These are phyloP conservation scores for Stenopsyche tienmushanensis DNA, from an alignment of 1,140 invertebrate genomes.

Conservation along the genomic window DNA sequence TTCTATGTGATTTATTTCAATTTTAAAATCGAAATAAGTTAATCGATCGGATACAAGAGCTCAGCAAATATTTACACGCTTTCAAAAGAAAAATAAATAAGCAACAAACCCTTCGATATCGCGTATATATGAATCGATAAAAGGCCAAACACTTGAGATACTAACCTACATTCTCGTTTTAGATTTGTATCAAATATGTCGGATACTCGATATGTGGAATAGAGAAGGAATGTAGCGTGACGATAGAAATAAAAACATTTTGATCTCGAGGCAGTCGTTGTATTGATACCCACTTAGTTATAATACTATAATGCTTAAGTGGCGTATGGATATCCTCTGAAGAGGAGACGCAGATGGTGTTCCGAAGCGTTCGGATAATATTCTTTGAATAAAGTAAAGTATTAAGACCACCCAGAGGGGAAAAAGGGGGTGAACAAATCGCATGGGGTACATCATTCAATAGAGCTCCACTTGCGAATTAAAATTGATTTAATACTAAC, in stretches of 20 bases:
- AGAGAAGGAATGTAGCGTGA: too few species aligned
- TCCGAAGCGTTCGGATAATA: constrained; percentile 28
- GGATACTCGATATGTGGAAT: too few species aligned
- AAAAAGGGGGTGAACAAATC: constrained; percentile 26
- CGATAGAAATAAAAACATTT: background rate
- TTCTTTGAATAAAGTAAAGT: constrained; percentile 33
- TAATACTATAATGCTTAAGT: constrained; percentile 26
- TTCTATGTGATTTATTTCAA: too few species aligned
- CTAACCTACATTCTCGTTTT: too few species aligned
- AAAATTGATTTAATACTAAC: constrained; percentile 7
- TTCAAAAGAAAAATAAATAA: too few species aligned
- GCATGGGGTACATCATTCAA: background rate
- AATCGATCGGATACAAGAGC: too few species aligned
- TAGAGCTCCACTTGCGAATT: background rate
- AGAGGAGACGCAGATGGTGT: constrained; percentile 29
- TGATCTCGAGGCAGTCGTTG: background rate
- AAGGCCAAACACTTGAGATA: too few species aligned
- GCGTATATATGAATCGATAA: too few species aligned
- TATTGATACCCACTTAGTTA: constrained; percentile 25
- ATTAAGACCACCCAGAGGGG: constrained; percentile 24
- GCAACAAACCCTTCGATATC: too few species aligned
- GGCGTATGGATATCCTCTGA: constrained; percentile 29
- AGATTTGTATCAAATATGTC: too few species aligned
- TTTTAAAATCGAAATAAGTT: too few species aligned
- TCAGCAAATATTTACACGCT: too few species aligned